Evolutionary conservation across 2,113 vertebrate genomes (phyloP).

Genomic region (Petrocephalus zakoni): DNA sequence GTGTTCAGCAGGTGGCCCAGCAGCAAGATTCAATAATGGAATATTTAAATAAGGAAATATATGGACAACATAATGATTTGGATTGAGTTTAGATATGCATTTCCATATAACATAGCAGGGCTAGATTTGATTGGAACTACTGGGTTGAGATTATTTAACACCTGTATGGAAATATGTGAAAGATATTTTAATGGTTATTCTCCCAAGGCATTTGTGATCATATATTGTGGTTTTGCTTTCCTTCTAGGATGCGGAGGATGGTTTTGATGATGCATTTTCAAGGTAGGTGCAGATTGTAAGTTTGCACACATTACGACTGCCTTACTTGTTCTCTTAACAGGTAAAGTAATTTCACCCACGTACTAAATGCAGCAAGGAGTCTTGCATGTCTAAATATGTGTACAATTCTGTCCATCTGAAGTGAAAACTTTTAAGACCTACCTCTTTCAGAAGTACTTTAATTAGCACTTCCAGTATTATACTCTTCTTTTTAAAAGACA

Average conservation of each 20-base stretch:
- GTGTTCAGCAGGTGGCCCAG: background rate
- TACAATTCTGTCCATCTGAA: background rate
- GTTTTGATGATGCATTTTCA: constrained; percentile 61
- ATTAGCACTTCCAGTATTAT: too few species aligned
- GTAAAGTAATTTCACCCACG: background rate
- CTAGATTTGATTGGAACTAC: background rate
- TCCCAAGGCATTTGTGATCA: constrained; percentile 19
- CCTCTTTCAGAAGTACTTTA: too few species aligned
- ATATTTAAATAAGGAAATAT: background rate
- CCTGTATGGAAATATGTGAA: background rate
- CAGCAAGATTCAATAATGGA: background rate
- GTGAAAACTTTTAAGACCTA: background rate
- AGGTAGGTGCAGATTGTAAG: constrained; percentile 49
- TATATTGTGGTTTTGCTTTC: constrained; percentile 15
- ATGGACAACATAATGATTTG: background rate
- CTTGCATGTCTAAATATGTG: background rate
- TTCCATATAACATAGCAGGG: background rate
- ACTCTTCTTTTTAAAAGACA: too few species aligned
- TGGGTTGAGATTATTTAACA: background rate
- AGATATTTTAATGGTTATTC: constrained; percentile 18
- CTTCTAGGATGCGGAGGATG: constrained; percentile 62
- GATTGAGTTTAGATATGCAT: background rate
- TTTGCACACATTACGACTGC: background rate
- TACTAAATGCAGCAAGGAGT: background rate
- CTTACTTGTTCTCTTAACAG: background rate